Evolutionary conservation across 2,113 vertebrate genomes (phyloP).

Genomic region (Elgaria multicarinata): DNA sequence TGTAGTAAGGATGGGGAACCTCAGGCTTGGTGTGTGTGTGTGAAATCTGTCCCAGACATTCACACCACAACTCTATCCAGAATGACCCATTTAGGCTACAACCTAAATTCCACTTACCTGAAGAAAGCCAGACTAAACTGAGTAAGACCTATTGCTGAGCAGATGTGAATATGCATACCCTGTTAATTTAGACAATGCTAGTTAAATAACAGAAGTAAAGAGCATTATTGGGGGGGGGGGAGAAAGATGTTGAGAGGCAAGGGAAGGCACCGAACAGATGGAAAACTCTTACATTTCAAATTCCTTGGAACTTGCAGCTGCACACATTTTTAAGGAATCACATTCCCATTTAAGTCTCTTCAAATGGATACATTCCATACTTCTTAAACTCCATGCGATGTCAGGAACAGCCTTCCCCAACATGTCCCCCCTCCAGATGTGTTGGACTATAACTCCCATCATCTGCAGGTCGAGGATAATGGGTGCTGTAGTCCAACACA

Average conservation of each 20-base stretch:
- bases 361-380: fast-evolving
- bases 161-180: not conserved
- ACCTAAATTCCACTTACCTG: not conserved
- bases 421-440: too few species aligned
- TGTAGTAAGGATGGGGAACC: too few species aligned
- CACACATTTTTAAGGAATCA: not conserved
- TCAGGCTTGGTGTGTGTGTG: too few species aligned
- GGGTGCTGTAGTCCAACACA: too few species aligned
- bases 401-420: not conserved
- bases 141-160: not conserved
- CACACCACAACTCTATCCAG: not conserved
- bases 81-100: not conserved
- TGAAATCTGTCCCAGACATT: too few species aligned
- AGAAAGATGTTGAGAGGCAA: not conserved
- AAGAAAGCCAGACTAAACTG: not conserved
- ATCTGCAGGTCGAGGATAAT: too few species aligned
- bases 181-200: not conserved
- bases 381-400: conserved; percentile 5
- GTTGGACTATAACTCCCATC: too few species aligned
- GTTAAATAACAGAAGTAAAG: not conserved
- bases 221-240: not conserved
- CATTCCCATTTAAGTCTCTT: not conserved
- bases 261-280: fast-evolving
- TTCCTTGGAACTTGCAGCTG: not conserved
- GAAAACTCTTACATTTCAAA: not conserved